Evolutionary conservation across 1,140 invertebrate species (phyloP).

Genomic region (Nasonia vitripennis): DNA sequence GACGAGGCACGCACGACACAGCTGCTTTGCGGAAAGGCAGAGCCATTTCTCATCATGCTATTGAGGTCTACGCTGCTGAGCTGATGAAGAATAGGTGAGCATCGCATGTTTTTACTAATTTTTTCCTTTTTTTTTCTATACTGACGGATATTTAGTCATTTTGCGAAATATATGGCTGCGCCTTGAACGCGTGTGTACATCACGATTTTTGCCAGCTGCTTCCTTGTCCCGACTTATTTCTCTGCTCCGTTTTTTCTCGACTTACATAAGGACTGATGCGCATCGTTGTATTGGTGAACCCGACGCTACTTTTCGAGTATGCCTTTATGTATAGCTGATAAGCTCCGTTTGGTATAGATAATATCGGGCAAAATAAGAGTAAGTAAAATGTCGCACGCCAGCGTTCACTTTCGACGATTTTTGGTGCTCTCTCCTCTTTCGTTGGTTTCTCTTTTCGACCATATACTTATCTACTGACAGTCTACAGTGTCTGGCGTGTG

Average conservation of each 20-base stretch:
- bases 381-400: background rate
- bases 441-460: background rate
- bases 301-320: too few relatives aligned
- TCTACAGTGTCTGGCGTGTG: background rate
- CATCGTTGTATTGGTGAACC: too few relatives aligned
- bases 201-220: constrained; percentile 13
- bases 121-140: background rate
- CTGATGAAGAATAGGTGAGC: constrained; percentile 38
- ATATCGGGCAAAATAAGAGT: background rate
- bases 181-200: background rate
- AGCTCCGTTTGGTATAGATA: too few relatives aligned
- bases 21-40: background rate
- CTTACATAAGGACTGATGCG: background rate
- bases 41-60: background rate
- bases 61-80: constrained; percentile 19
- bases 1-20: background rate
- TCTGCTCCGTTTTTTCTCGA: background rate
- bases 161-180: background rate
- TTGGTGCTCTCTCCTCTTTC: background rate
- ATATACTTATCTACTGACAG: too few relatives aligned
- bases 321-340: too few relatives aligned
- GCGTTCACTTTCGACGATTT: background rate
- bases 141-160: background rate
- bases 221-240: background rate
- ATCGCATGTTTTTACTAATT: background rate